Conservation (phyloP, 2,797 vertebrate species). For the Rhabdomys pumilio region DNA sequence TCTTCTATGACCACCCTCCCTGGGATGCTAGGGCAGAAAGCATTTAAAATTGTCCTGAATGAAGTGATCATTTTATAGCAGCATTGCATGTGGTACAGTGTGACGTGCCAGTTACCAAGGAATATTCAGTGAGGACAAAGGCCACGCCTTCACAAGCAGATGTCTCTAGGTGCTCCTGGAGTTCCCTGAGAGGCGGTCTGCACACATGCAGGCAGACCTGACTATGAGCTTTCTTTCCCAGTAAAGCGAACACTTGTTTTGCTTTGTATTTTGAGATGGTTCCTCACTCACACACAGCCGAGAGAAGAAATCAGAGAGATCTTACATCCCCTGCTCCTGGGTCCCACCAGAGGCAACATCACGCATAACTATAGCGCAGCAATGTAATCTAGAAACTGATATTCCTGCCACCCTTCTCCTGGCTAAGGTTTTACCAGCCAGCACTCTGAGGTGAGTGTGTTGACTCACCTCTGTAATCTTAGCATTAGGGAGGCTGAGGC, state of each 20-base stretch:
- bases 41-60: not conserved
- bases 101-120: not conserved
- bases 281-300: not conserved
- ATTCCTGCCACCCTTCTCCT: not conserved
- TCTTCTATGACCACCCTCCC: not conserved
- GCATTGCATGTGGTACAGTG: not conserved
- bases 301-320: conserved; percentile 8
- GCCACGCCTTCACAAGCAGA: not conserved
- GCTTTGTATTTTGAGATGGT: not conserved
- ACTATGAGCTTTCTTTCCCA: not conserved
- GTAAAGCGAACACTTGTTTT: not conserved
- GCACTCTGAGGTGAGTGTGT: not conserved
- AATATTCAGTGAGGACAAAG: not conserved
- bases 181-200: not conserved
- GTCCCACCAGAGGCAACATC: not conserved
- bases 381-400: not conserved
- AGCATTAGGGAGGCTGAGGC: not conserved
- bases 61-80: not conserved
- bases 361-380: too few species aligned
- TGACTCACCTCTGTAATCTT: not conserved
- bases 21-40: not conserved
- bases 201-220: not conserved
- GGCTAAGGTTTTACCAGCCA: not conserved
- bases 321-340: not conserved
- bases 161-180: not conserved